Conservation (phyloP, 2,888 invertebrate genomes). For the Crocallis elinguaria region DNA sequence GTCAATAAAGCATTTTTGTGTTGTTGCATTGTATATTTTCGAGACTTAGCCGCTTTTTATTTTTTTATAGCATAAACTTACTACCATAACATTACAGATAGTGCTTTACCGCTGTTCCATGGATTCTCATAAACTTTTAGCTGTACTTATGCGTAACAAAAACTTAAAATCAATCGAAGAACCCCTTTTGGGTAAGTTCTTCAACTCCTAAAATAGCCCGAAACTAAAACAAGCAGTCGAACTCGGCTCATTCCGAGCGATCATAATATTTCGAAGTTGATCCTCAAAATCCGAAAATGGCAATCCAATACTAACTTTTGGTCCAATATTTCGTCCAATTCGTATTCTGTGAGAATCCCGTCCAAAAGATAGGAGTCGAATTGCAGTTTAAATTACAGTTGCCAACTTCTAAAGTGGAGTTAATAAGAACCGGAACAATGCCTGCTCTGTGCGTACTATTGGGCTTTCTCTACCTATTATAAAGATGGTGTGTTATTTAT, state of each 20-base stretch:
- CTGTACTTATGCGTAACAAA: too few species aligned
- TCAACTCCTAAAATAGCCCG: neutral
- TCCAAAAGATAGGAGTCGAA: conserved; percentile 28
- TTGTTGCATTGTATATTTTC: too few species aligned
- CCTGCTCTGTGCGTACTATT: conserved; percentile 2
- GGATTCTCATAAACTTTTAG: too few species aligned
- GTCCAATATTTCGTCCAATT: conserved; percentile 27
- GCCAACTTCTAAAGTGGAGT: conserved; percentile 31
- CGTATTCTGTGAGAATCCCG: conserved; percentile 21
- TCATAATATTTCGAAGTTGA: conserved; percentile 21
- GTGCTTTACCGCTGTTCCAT: too few species aligned
- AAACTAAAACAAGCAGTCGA: neutral
- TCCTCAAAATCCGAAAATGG: conserved; percentile 12
- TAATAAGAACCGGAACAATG: conserved; percentile 32
- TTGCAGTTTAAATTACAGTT: conserved; percentile 36
- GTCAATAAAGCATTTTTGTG: too few species aligned
- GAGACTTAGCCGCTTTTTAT: too few species aligned
- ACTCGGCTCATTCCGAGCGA: neutral
- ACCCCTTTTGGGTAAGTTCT: too few species aligned
- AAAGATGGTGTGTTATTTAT: too few species aligned
- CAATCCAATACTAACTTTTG: conserved; percentile 17
- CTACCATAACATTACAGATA: too few species aligned
- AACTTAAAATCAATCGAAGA: too few species aligned
- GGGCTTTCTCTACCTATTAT: neutral
- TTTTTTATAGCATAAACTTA: too few species aligned